A percentile compares a stretch with the other conserved stretches of the same genome.
phyloP scores from a whole-genome alignment of 2,888 invertebrate species.

The Rhamphomyia laevipes region DNA sequence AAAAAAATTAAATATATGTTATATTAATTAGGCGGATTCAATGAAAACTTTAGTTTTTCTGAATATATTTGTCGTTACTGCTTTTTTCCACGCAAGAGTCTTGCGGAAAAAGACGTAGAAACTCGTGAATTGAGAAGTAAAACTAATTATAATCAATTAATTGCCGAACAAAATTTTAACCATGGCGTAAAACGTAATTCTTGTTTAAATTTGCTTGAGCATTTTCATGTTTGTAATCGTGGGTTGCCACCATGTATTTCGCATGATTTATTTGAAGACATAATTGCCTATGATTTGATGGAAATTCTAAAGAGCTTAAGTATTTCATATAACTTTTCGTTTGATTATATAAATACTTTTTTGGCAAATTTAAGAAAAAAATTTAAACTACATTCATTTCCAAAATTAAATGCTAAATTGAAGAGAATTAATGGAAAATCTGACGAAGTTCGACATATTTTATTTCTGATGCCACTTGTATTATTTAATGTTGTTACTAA shows the following conservation, averaged over 20 bases:
- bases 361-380: background rate
- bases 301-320: slow-evolving; percentile 11
- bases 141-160: too few relatives aligned
- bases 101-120: too few relatives aligned
- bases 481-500: background rate
- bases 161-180: too few relatives aligned
- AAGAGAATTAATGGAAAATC: slow-evolving; percentile 2
- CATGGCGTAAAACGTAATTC: slow-evolving; percentile 21
- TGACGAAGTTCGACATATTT: background rate
- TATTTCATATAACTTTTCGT: background rate
- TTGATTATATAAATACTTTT: background rate
- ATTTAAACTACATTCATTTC: background rate
- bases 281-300: slow-evolving; percentile 18
- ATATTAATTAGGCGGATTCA: too few relatives aligned
- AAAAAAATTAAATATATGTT: too few relatives aligned
- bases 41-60: too few relatives aligned
- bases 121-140: too few relatives aligned
- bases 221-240: slow-evolving; percentile 19
- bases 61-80: too few relatives aligned
- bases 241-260: slow-evolving; percentile 22
- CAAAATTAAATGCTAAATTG: background rate
- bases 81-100: too few relatives aligned
- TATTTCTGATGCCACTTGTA: background rate
- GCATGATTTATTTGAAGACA: slow-evolving; percentile 22
- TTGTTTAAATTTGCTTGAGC: slow-evolving; percentile 16